These are phyloP conservation scores for Pentalonia nigronervosa DNA, from an alignment of 1,140 invertebrate genomes.

Conservation along the genomic window DNA sequence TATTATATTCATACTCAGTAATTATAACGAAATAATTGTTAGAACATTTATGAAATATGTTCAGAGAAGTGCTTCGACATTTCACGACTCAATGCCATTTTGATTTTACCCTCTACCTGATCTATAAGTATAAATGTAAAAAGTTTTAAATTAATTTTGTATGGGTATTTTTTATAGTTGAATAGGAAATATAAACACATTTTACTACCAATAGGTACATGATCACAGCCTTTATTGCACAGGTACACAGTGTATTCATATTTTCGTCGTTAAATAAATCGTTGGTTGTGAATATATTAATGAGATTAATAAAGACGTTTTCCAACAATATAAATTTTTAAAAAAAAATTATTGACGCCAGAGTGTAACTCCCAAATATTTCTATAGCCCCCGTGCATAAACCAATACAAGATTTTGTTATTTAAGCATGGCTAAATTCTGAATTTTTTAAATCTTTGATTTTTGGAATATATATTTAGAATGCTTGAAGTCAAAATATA, in stretches of 20 bases:
- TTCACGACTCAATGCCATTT: neutral
- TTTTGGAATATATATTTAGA: neutral
- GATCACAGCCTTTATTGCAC: neutral
- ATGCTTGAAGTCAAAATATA: neutral
- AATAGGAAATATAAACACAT: neutral
- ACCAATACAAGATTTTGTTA: too few species aligned
- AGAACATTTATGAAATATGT: neutral
- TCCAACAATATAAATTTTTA: too few species aligned
- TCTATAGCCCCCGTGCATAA: too few species aligned
- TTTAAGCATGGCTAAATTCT: neutral
- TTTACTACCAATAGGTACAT: neutral
- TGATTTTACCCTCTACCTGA: neutral
- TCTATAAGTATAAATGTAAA: neutral
- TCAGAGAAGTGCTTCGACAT: neutral
- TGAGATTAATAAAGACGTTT: neutral
- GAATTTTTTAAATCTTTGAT: neutral
- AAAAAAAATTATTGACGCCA: too few species aligned
- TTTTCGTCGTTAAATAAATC: neutral
- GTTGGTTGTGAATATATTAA: neutral
- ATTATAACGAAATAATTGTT: neutral
- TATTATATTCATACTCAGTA: neutral
- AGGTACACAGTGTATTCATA: too few species aligned
- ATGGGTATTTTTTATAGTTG: too few species aligned
- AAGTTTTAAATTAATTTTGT: neutral
- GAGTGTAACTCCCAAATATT: too few species aligned